Evolutionary conservation across 92 coral and sea anemone genomes (phyloP), one percentile per base, ranked within the genome.

Genomic region (Epizoanthus stellaris): DNA sequence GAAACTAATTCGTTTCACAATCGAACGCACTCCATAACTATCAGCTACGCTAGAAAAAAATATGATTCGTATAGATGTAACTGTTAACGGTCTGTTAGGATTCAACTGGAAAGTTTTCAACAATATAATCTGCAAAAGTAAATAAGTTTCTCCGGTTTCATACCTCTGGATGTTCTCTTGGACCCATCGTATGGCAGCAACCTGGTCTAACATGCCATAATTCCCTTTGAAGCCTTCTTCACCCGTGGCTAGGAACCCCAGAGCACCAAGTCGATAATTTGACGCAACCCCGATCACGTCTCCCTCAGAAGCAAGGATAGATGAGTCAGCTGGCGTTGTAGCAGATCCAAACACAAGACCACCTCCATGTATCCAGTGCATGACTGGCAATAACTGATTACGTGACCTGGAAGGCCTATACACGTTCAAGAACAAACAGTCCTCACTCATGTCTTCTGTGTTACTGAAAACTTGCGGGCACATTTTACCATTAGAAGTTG

Each of bases 291-390:
- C 80, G 15, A 75, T 39, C 30, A 75, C 56, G 17, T 52, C 39
- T 42, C 56, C 61, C 62, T 75, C 80, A 6, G 80, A 20, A 21
- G 62, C 80, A 39, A 75, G 62, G 19, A 84, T 42, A n/a, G 57
- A 47, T 6, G 30, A 43, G 6, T 73, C 80, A 10, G 49, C 65
- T 49, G 54, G 54, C 67, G 36, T 23, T 3, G 16, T 21, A 7
- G 54, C 87, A 19, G 16, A 14, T 1, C 80, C 80, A n/a, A 53
- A 58, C 36, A 30, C 36, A 20, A 43, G 72, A 10, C 70, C 87
- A 30, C 87, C 87, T 13, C 80, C 80, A 25, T 84, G 87, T 9
- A 84, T 39, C 66, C 66, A 84, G 5, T 54, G 70, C 80, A 84
- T 66, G 40, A 84, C 87, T 14, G 70, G 80, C 17, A 60, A 20